phyloP scores from a whole-genome alignment of 2,113 vertebrate species.

The Rattus rattus region DNA sequence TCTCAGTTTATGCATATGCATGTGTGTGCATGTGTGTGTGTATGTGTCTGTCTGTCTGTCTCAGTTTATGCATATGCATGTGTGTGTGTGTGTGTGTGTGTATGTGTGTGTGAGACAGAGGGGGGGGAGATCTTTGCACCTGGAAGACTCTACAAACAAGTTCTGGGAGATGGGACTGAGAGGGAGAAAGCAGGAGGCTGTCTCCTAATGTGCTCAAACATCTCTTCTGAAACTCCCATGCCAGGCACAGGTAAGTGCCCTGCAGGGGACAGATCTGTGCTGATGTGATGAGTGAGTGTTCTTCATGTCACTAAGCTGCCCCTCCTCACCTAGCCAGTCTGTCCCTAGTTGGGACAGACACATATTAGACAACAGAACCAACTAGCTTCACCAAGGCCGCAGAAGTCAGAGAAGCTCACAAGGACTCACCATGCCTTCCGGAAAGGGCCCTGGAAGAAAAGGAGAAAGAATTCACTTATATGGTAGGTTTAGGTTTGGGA shows the following conservation, averaged over 20 bases:
- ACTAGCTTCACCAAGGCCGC: not conserved
- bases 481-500: not conserved
- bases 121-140: not conserved
- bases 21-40: not conserved
- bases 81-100: too few relatives aligned
- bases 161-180: not conserved
- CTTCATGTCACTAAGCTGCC: not conserved
- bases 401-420: conserved; percentile 33
- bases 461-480: not conserved
- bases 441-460: conserved; percentile 91
- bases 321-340: not conserved
- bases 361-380: conserved; percentile 60
- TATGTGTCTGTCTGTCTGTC: too few relatives aligned
- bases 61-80: too few relatives aligned
- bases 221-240: not conserved
- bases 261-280: not conserved
- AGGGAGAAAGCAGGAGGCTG: not conserved
- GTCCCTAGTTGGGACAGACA: not conserved
- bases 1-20: not conserved
- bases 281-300: not conserved
- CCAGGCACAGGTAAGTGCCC: not conserved
- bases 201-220: fast-evolving
- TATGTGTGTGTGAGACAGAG: too few relatives aligned
- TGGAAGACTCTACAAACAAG: not conserved
- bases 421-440: conserved; percentile 94